Percentiles rank a stretch among this genome's conserved stretches.
Evolutionary conservation across 2,113 vertebrate genomes (phyloP).

Genomic region (Neotragus pygmaeus): DNA sequence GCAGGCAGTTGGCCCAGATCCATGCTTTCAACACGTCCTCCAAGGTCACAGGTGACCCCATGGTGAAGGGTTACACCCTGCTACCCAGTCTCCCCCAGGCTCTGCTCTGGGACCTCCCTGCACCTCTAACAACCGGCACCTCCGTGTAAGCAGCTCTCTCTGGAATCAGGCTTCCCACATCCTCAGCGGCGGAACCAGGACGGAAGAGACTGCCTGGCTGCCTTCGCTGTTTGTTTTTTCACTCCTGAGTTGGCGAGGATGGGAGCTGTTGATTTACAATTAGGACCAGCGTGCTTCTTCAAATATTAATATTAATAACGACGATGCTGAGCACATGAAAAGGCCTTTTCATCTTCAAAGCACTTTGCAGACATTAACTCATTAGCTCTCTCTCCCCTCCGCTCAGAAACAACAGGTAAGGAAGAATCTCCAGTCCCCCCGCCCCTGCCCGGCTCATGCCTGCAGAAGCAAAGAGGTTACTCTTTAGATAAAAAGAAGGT

Average conservation of each 20-base stretch:
- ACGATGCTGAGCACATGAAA: conserved; percentile 65
- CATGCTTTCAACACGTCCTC: not conserved
- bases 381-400: conserved; percentile 12
- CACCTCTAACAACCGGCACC: not conserved
- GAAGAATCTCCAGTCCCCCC: not conserved
- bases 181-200: not conserved
- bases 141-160: not conserved
- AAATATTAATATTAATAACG: conserved; percentile 74
- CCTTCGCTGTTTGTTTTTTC: conserved; percentile 50
- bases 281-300: conserved; percentile 59
- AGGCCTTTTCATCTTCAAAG: conserved; percentile 76
- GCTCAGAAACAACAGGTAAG: conserved; percentile 39
- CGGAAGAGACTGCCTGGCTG: not conserved
- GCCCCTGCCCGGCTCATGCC: too few species aligned
- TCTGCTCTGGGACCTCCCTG: not conserved
- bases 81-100: not conserved
- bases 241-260: conserved; percentile 41
- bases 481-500: not conserved
- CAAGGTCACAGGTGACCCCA: not conserved
- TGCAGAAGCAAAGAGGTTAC: not conserved
- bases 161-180: not conserved
- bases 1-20: not conserved
- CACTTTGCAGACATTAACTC: conserved; percentile 52
- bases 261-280: conserved; percentile 57
- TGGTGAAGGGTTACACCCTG: too few species aligned